phyloP scores from a whole-genome alignment of 2,888 invertebrate genomes.

The Drosophila cognata region DNA sequence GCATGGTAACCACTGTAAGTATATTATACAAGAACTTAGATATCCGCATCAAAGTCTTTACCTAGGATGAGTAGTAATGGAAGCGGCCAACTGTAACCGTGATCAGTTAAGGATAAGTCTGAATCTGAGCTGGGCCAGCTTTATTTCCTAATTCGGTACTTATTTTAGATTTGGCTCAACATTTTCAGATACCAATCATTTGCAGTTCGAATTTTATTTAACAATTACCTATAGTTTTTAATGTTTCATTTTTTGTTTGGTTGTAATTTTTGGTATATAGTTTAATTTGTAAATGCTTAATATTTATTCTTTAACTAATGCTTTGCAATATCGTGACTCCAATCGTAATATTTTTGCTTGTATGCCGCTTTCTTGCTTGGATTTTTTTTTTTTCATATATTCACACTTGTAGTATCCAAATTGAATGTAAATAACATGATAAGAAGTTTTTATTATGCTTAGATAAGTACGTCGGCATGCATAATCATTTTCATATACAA shows the following conservation, averaged over 20 bases:
- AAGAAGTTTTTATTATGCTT: constrained; percentile 8
- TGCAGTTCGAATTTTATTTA: constrained; percentile 38
- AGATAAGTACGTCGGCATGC: constrained; percentile 8
- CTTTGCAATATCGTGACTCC: constrained; percentile 36
- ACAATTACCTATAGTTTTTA: constrained; percentile 56
- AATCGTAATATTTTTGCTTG: constrained; percentile 26
- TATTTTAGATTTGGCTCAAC: constrained; percentile 18
- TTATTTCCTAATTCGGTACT: constrained; percentile 8
- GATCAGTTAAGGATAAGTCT: constrained; percentile 1
- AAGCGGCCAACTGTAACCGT: background rate
- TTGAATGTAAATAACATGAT: constrained; percentile 21
- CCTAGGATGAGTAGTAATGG: constrained; percentile 14
- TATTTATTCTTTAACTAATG: constrained; percentile 52
- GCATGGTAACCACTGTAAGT: constrained; percentile 4
- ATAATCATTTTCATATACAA: constrained; percentile 1
- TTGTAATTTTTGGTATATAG: constrained; percentile 23
- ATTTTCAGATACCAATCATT: constrained; percentile 23
- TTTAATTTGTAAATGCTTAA: constrained; percentile 47
- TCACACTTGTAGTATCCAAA: constrained; percentile 17
- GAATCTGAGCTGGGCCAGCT: constrained; percentile 3
- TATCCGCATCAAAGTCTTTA: constrained; percentile 17
- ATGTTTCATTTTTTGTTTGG: constrained; percentile 9
- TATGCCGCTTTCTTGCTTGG: constrained; percentile 15
- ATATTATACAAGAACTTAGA: constrained; percentile 8
- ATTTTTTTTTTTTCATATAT: constrained; percentile 3